Evolutionary conservation across 53 echinoderm and acorn worm genomes (phyloP).

Genomic region (Hippasteria phrygiana): DNA sequence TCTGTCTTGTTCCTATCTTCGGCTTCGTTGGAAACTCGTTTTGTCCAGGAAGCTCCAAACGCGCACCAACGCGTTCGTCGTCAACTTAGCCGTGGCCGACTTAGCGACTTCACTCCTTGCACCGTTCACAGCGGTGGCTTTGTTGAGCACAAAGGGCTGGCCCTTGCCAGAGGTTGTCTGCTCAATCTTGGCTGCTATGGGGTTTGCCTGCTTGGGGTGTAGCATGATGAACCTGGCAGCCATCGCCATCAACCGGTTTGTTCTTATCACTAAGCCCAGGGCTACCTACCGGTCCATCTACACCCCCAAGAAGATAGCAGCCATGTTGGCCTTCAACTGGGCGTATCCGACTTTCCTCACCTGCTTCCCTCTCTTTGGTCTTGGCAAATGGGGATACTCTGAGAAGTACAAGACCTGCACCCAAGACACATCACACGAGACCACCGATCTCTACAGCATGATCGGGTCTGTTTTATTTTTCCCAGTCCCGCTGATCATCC

Average conservation of each 20-base stretch:
- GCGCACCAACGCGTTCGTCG: slow-evolving; percentile 72
- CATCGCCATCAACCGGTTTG: slow-evolving; percentile 75
- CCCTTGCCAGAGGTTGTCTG: slow-evolving; percentile 65
- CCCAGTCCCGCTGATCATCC: slow-evolving; percentile 63
- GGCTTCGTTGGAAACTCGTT: slow-evolving; percentile 66
- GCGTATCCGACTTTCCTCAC: slow-evolving; percentile 33
- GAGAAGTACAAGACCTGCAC: slow-evolving; percentile 74
- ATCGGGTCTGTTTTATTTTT: slow-evolving; percentile 51
- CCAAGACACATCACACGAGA: slow-evolving; percentile 62
- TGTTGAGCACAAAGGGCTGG: slow-evolving; percentile 54
- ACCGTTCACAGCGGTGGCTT: slow-evolving; percentile 56
- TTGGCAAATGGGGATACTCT: slow-evolving; percentile 73
- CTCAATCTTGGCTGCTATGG: slow-evolving; percentile 35
- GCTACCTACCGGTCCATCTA: slow-evolving; percentile 61
- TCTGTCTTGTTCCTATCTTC: slow-evolving; percentile 34
- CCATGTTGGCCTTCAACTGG: slow-evolving; percentile 71
- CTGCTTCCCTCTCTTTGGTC: slow-evolving; percentile 25
- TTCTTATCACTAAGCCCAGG: slow-evolving; percentile 70
- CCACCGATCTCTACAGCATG: slow-evolving; percentile 60
- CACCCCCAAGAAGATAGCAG: slow-evolving; percentile 59
- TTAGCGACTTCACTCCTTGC: slow-evolving; percentile 35
- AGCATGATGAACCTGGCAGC: slow-evolving; percentile 72
- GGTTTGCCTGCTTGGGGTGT: slow-evolving; percentile 50
- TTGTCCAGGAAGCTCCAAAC: slow-evolving; percentile 73
- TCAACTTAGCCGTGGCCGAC: slow-evolving; percentile 74